phyloP scores from a whole-genome alignment of 2,888 invertebrate genomes.

The Pemphredon lugubris region DNA sequence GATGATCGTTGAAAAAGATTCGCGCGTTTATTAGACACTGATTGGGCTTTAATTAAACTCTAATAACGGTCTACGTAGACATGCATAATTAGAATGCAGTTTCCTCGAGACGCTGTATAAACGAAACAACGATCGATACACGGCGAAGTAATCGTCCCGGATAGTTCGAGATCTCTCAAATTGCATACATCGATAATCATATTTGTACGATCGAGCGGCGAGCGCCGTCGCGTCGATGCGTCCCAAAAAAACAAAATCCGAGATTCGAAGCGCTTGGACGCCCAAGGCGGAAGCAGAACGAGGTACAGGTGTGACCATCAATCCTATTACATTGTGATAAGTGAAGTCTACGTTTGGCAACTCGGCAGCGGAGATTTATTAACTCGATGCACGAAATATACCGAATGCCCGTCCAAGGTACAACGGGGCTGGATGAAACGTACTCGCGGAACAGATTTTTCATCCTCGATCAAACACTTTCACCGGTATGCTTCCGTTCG shows the following conservation, averaged over 20 bases:
- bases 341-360: conserved; percentile 44
- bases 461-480: conserved; percentile 6
- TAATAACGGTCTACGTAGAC: too few species aligned
- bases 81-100: too few species aligned
- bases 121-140: too few species aligned
- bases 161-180: too few species aligned
- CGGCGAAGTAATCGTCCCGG: too few species aligned
- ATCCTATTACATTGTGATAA: conserved; percentile 50
- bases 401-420: background rate
- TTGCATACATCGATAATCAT: too few species aligned
- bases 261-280: conserved; percentile 38
- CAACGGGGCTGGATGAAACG: background rate
- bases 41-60: too few species aligned
- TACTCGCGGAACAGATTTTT: conserved; percentile 1
- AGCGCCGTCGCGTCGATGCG: too few species aligned
- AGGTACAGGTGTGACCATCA: conserved; percentile 53
- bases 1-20: too few species aligned
- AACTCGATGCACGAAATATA: conserved; percentile 28
- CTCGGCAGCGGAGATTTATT: conserved; percentile 32
- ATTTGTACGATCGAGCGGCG: too few species aligned
- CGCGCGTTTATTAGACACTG: too few species aligned
- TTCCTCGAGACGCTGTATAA: too few species aligned
- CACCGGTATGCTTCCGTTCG: conserved; percentile 16
- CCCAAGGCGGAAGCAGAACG: conserved; percentile 36
- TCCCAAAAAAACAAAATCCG: conserved; percentile 20